Evolutionary conservation across 2,888 invertebrate genomes (phyloP), one percentile per base, ranked within the genome.

Genomic region (Unio delphinus): DNA sequence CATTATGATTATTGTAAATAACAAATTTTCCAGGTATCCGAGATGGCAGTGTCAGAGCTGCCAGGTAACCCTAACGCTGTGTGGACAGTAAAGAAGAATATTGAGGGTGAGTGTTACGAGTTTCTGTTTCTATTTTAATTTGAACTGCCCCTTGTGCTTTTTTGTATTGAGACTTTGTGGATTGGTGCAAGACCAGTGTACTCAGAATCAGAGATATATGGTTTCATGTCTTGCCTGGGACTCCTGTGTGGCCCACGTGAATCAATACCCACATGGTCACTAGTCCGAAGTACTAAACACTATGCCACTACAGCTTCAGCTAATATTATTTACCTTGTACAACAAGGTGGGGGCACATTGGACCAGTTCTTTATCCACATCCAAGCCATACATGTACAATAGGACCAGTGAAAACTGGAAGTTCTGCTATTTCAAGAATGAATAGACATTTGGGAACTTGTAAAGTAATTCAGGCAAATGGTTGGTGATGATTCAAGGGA

Each of bases 1-100:
- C 45, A 23, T 60, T 20, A 59, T 26, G 59, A 20, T 64, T 34
- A 61, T 34, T 66, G 64, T 65, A 15, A 45, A 45, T 15, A 34
- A 45, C 45, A 15, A 45, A 61, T 65, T 72, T 74, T 81, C 15
- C 80, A 91, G 90, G 98, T 99, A 1, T 96, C 98, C 0, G 99
- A 99, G 91, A 99, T 99, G 99, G 99, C 99, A 72, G 98, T 99
- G 4, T 98, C 98, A 34, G 99, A 99, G 91, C 92, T 99, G 81
- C 99, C 99, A n/a, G 99, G 99, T 88, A 99, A 97, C 88, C 99
- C 99, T 3, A 99, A 98, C 92, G 99, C 99, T 84, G 99, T 99
- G 3, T 99, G 99, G 99, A 99, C 99, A 55, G 99, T 99, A 28
- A 96, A 97, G 89, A 93, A 95, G 86, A 94, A 97, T 90, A 94